Evolutionary conservation across 1,140 invertebrate species (phyloP).

Genomic region (Heliconius eleuchia): DNA sequence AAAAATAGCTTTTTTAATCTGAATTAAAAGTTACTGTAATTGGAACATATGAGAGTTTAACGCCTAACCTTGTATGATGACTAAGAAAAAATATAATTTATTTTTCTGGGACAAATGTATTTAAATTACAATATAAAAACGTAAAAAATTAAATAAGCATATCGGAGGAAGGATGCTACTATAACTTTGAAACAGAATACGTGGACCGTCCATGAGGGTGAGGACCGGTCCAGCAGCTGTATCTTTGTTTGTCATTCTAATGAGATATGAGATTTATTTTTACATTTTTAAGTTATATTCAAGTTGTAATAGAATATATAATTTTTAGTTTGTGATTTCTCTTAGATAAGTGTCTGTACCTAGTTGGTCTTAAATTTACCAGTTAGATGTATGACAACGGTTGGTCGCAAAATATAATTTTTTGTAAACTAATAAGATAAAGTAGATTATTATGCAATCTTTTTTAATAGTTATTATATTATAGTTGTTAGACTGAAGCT

Average conservation of each 20-base stretch:
- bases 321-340: not conserved
- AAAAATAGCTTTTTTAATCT: too few species aligned
- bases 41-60: too few species aligned
- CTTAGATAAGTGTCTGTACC: too few species aligned
- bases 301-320: not conserved
- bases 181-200: conserved; percentile 1
- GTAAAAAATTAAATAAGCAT: conserved; percentile 20
- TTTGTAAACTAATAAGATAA: too few species aligned
- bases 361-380: too few species aligned
- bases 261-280: conserved; percentile 41
- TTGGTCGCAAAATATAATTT: too few species aligned
- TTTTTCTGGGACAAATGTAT: too few species aligned
- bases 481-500: too few species aligned
- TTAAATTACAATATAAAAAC: not conserved
- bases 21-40: too few species aligned
- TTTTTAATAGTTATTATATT: too few species aligned
- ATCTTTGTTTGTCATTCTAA: conserved; percentile 54
- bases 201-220: conserved; percentile 30
- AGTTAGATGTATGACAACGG: too few species aligned
- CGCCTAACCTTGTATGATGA: not conserved
- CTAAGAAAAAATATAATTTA: not conserved
- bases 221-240: conserved; percentile 67
- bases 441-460: too few species aligned
- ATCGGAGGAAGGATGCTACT: conserved; percentile 23
- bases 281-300: conserved; percentile 34